Percentiles rank a stretch among this genome's conserved stretches.
phyloP scores from a whole-genome alignment of 2,888 invertebrate genomes.

The Phortica okadai region DNA sequence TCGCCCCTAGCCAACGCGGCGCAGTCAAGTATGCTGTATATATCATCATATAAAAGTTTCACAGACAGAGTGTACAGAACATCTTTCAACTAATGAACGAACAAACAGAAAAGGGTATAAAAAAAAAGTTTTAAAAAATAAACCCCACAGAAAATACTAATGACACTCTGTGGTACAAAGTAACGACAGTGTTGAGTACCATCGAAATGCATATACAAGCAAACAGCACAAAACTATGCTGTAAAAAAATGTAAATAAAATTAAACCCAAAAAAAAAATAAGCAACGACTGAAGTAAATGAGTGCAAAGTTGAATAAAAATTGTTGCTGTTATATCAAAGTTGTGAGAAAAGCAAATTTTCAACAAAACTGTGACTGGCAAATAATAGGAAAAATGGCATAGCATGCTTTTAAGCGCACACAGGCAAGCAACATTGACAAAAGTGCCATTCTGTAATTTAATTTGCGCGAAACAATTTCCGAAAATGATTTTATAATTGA shows the following conservation, averaged over 20 bases:
- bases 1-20: neutral
- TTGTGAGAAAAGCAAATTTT: constrained; percentile 5
- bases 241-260: neutral
- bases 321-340: neutral
- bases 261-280: neutral
- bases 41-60: constrained; percentile 24
- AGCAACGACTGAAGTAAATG: neutral
- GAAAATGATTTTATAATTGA: constrained; percentile 58
- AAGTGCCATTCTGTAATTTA: constrained; percentile 49
- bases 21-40: neutral
- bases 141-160: neutral
- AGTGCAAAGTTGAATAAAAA: constrained; percentile 11
- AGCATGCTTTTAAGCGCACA: constrained; percentile 37
- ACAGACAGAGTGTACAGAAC: constrained; percentile 6
- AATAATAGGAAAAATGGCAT: neutral
- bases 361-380: neutral
- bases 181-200: constrained; percentile 1
- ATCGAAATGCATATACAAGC: neutral
- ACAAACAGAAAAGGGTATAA: neutral
- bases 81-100: constrained; percentile 11
- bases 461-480: constrained; percentile 49
- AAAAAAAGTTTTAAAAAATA: neutral
- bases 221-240: constrained; percentile 4
- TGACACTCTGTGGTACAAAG: constrained; percentile 21
- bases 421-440: constrained; percentile 15